Evolutionary conservation across 2,113 vertebrate species (phyloP).

Genomic region (Anser cygnoides): DNA sequence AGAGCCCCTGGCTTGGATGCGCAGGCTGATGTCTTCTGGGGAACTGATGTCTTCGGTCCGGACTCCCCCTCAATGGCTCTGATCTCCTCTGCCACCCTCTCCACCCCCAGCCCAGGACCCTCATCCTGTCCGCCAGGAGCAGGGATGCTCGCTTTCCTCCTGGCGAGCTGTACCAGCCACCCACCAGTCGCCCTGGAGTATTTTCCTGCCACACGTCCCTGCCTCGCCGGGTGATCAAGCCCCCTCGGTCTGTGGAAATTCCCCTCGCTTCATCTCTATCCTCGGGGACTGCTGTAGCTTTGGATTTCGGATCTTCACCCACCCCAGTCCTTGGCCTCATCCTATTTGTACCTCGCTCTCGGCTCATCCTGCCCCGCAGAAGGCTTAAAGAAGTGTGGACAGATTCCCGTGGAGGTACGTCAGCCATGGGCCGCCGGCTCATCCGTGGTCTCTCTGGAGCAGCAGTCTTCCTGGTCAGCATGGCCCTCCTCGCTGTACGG

Average conservation of each 20-base stretch:
- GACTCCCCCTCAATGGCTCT: neutral
- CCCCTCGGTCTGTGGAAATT: neutral
- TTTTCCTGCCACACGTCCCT: neutral
- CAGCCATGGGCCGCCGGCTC: conserved; percentile 43
- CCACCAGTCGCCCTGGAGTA: fast-evolving
- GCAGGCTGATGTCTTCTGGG: neutral
- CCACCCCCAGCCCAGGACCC: neutral
- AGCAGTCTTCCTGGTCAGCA: neutral
- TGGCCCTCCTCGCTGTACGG: conserved; percentile 48
- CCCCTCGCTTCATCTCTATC: neutral
- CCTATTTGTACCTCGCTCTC: neutral
- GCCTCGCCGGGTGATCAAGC: neutral
- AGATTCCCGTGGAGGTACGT: neutral
- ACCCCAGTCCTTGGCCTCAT: neutral
- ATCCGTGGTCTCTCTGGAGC: conserved; percentile 58
- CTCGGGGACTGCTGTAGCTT: neutral
- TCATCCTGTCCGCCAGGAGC: fast-evolving
- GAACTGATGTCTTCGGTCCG: neutral
- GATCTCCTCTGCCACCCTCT: neutral
- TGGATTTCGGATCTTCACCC: neutral
- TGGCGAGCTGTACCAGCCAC: neutral
- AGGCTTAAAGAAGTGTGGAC: neutral
- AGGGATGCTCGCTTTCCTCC: neutral
- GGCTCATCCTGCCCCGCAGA: neutral
- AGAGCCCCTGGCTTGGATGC: neutral